A percentile compares a stretch with the other conserved stretches of the same genome.
phyloP scores from a whole-genome alignment of 2,797 vertebrate species.

The Coranthus polyacanthus region DNA sequence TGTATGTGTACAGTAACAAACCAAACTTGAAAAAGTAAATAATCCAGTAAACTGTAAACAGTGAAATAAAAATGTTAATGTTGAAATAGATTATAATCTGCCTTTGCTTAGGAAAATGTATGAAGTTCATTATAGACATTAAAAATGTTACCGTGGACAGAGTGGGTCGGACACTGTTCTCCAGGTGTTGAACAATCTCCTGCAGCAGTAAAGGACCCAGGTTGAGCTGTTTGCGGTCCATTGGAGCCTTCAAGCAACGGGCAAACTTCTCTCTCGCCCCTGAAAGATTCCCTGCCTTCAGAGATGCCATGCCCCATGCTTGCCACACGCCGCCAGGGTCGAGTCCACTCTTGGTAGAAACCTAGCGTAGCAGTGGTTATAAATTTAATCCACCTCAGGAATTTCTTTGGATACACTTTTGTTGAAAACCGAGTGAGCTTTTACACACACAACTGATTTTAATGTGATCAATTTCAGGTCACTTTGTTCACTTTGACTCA shows the following conservation, averaged over 20 bases:
- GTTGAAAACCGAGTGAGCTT: no score
- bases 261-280: constrained; percentile 93
- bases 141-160: constrained; percentile 86
- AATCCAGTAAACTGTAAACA: background rate
- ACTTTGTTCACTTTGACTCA: no score
- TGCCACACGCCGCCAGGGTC: constrained; percentile 96
- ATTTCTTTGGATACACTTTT: no score
- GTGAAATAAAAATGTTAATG: background rate
- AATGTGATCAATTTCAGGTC: no score
- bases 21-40: background rate
- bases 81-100: no score
- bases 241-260: constrained; percentile 91
- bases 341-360: constrained; percentile 97
- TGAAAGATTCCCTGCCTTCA: constrained; percentile 91
- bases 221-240: constrained; percentile 93
- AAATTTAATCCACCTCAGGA: no score
- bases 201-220: constrained; percentile 89
- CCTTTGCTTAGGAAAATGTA: no score
- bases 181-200: constrained; percentile 94
- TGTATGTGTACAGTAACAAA: no score
- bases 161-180: constrained; percentile 86
- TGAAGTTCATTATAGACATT: no score
- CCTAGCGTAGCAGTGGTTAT: constrained; percentile 75
- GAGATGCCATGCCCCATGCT: constrained; percentile 95
- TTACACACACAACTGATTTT: no score